These are phyloP conservation scores for Rhineura floridana DNA, from an alignment of 2,113 vertebrate species.

Conservation along the genomic window DNA sequence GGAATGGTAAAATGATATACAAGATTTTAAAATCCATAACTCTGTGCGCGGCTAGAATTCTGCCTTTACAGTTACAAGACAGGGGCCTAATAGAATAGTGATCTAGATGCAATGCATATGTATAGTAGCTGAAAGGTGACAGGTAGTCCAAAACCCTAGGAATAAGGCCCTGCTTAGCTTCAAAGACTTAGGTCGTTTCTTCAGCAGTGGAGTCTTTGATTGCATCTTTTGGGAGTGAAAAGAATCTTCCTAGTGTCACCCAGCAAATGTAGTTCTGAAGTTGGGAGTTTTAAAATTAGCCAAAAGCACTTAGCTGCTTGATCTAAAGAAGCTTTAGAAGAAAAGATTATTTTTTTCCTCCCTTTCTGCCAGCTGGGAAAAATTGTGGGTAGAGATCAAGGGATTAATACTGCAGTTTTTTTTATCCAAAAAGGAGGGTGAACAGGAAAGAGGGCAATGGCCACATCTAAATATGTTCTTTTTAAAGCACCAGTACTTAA, in stretches of 20 bases:
- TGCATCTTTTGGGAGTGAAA: not conserved
- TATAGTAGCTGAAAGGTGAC: not conserved
- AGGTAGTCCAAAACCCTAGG: not conserved
- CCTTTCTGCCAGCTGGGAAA: not conserved
- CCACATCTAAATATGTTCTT: not conserved
- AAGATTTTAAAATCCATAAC: not conserved
- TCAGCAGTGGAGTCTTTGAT: not conserved
- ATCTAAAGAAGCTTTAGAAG: slow-evolving; percentile 11
- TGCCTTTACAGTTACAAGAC: not conserved
- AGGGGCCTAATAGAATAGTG: not conserved
- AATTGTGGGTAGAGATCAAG: not conserved
- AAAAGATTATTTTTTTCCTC: not conserved
- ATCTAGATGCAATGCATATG: too few relatives aligned
- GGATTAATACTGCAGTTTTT: not conserved
- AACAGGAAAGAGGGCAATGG: not conserved
- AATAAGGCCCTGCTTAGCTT: not conserved
- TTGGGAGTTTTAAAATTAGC: slow-evolving; percentile 2
- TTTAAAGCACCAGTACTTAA: not conserved
- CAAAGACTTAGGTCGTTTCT: not conserved
- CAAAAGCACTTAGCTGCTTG: slow-evolving; percentile 11
- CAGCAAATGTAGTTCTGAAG: not conserved
- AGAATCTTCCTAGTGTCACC: not conserved
- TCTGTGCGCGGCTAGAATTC: not conserved
- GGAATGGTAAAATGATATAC: not conserved
- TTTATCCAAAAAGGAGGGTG: not conserved